phyloP scores from a whole-genome alignment of 2,888 invertebrate genomes.

The Halictus ligatus region DNA sequence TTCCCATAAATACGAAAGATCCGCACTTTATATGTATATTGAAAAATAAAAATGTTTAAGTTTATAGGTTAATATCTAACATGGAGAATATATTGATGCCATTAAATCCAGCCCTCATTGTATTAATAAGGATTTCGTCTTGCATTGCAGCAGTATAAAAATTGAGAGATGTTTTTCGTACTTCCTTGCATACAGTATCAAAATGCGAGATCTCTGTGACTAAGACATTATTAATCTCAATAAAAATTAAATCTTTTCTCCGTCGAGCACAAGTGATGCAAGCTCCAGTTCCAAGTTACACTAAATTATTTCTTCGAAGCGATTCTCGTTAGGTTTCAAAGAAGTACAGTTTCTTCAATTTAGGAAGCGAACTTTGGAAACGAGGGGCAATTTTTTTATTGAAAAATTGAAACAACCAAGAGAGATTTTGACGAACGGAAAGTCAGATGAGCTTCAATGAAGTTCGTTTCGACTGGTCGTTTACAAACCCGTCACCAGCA shows the following conservation, averaged over 20 bases:
- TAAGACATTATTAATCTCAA: too few relatives aligned
- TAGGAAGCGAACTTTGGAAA: neutral
- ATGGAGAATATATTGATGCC: too few relatives aligned
- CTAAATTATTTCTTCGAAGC: neutral
- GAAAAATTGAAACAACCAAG: neutral
- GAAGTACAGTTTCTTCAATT: neutral
- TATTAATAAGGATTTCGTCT: too few relatives aligned
- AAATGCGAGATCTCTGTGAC: too few relatives aligned
- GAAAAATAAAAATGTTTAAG: too few relatives aligned
- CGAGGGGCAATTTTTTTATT: neutral
- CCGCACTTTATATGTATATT: too few relatives aligned
- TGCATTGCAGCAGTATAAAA: neutral
- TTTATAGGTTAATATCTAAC: too few relatives aligned
- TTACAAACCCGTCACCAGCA: neutral
- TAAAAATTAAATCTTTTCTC: neutral
- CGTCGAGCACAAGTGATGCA: neutral
- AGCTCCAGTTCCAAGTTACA: neutral
- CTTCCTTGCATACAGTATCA: too few relatives aligned
- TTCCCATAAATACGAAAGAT: too few relatives aligned
- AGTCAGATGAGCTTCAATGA: neutral
- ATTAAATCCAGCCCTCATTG: too few relatives aligned
- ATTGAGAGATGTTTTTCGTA: too few relatives aligned
- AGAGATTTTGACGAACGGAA: neutral
- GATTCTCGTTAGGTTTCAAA: neutral
- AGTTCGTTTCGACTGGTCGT: neutral